Percentiles rank a stretch among this genome's conserved stretches.
Conservation (phyloP, 2,113 vertebrate genomes). For the Pedetes capensis region DNA sequence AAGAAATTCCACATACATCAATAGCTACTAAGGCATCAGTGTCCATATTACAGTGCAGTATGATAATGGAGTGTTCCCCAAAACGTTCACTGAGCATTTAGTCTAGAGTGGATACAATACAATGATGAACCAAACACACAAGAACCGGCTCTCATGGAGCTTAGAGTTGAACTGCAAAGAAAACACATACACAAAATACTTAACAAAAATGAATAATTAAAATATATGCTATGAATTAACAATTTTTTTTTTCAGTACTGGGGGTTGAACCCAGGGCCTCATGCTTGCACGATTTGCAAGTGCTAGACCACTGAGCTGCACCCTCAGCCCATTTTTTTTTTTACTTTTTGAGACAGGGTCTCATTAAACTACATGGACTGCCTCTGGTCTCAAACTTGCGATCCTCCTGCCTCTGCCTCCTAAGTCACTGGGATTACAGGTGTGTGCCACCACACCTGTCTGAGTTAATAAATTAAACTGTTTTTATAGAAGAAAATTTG, state of each 20-base stretch:
- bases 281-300: no score
- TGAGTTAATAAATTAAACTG: neutral
- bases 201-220: neutral
- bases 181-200: neutral
- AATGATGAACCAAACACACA: neutral
- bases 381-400: no score
- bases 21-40: neutral
- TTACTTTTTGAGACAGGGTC: no score
- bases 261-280: no score
- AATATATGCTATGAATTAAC: neutral
- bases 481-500: neutral
- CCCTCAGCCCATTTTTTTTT: no score
- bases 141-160: neutral
- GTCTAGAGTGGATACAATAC: neutral
- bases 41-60: neutral
- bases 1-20: neutral
- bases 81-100: neutral
- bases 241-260: no score
- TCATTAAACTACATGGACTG: no score
- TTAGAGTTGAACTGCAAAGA: neutral
- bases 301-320: no score
- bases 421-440: no score
- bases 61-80: neutral
- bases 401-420: no score
- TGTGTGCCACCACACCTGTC: no score